Evolutionary conservation across 2,797 vertebrate genomes (phyloP).

Genomic region (Mus caroli): DNA sequence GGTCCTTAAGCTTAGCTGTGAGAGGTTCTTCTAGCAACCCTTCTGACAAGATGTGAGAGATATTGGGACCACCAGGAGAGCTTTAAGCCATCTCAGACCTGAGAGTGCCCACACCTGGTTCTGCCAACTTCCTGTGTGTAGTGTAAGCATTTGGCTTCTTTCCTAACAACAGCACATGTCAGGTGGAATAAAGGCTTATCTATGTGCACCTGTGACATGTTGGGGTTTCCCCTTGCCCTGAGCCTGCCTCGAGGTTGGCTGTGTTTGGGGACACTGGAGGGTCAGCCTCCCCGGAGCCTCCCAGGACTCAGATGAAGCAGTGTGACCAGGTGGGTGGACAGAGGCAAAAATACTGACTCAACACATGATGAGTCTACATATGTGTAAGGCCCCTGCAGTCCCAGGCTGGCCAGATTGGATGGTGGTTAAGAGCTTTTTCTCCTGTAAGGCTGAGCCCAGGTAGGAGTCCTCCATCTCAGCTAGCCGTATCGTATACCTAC

Average conservation of each 20-base stretch:
- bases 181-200: too few relatives aligned
- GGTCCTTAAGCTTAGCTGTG: not conserved
- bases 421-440: fast-evolving
- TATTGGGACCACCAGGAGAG: fast-evolving
- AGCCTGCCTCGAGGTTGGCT: not conserved
- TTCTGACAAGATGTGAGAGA: not conserved
- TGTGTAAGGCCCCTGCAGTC: fast-evolving
- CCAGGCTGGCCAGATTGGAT: fast-evolving
- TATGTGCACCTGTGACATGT: not conserved
- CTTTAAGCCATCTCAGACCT: not conserved
- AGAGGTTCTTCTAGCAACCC: not conserved
- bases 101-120: fast-evolving
- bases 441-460: too few relatives aligned
- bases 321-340: fast-evolving
- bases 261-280: too few relatives aligned
- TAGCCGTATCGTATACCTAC: not conserved
- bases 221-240: not conserved
- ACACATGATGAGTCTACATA: not conserved
- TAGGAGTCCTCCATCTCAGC: too few relatives aligned
- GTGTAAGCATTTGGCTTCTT: too few relatives aligned
- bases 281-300: not conserved
- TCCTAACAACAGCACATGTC: not conserved
- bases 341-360: not conserved
- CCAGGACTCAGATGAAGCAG: fast-evolving
- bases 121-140: not conserved